Base-by-base conservation (phyloP, 1,140 invertebrate genomes). In the Heliconius congener region DNA sequence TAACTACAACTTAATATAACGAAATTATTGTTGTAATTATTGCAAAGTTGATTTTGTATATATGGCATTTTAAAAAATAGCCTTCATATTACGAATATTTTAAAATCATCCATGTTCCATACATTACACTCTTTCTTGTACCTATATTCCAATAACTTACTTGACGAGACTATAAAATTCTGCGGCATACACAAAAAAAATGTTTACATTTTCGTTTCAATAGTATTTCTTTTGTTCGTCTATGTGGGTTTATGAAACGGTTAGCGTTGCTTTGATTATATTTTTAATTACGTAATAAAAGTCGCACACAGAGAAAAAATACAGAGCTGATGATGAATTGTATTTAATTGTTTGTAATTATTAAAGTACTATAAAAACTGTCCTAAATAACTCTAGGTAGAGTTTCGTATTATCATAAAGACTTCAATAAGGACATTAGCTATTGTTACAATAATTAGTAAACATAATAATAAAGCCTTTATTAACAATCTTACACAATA, bases 41-140 rank as follows among this genome's bases (percentile, higher is more conserved):
- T 52, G 8, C 16, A 52, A 18, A 52, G 19, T 2, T 52, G 19
- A 46, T 13, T 46, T 46, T 46, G 9, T 37, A 8, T 37, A 34
- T 34, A 34, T 4, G 23, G 23, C 23, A 37, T 37, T 37, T 37
- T 37, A 6, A 37, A 46, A 46, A 4, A 46, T 1, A 46, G 13
- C 13, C 42, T 3, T 46, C 13, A 46, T 46, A 46, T 46, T 46
- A 13, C 42, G 42, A 5, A 52, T 52, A 19, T 52, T 52, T 52
- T 50, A 50, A 19, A 52, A 19, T 52, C 18, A 52, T 19, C 18
- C 4, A 19, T 52, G 19, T 46, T 46, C 11, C 71, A 78, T 88
- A 84, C 85, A 87, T 90, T 87, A 88, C 81, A 86, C 75, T 78
- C 83, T 86, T 84, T 80, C 82, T 83, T 80, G 84, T 84, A 57